Conservation (phyloP, 2,888 invertebrate genomes). For the Synanthedon tipuliformis region DNA sequence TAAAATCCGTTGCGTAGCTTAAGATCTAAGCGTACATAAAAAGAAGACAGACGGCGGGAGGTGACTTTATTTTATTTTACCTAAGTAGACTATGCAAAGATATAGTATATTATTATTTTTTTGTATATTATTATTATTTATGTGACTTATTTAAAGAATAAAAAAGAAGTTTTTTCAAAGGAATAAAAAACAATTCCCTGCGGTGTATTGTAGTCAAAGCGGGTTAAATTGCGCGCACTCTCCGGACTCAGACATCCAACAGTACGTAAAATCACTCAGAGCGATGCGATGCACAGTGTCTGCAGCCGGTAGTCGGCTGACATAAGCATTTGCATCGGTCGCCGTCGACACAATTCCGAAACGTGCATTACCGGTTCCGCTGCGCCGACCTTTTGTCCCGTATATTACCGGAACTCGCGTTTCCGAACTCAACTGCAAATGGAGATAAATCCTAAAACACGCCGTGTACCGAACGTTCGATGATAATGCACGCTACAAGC, state of each 20-base stretch:
- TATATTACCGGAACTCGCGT: slow-evolving; percentile 34
- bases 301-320: slow-evolving; percentile 12
- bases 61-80: too few species aligned
- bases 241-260: neutral
- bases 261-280: neutral
- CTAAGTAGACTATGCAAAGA: too few species aligned
- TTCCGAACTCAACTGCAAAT: slow-evolving; percentile 44
- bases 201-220: neutral
- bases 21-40: too few species aligned
- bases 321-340: slow-evolving; percentile 27
- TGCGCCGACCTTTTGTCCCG: slow-evolving; percentile 46
- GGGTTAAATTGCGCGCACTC: neutral
- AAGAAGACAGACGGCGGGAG: too few species aligned
- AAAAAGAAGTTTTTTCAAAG: too few species aligned
- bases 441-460: slow-evolving; percentile 40
- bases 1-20: too few species aligned
- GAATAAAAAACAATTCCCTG: too few species aligned
- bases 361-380: slow-evolving; percentile 38
- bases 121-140: too few species aligned
- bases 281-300: neutral
- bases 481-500: slow-evolving; percentile 32
- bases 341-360: slow-evolving; percentile 38
- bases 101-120: too few species aligned
- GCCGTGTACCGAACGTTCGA: slow-evolving; percentile 20
- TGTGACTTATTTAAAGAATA: too few species aligned